These are phyloP conservation scores for Sinocyclocheilus anshuiensis DNA, from an alignment of 2,113 vertebrate species.

Conservation along the genomic window DNA sequence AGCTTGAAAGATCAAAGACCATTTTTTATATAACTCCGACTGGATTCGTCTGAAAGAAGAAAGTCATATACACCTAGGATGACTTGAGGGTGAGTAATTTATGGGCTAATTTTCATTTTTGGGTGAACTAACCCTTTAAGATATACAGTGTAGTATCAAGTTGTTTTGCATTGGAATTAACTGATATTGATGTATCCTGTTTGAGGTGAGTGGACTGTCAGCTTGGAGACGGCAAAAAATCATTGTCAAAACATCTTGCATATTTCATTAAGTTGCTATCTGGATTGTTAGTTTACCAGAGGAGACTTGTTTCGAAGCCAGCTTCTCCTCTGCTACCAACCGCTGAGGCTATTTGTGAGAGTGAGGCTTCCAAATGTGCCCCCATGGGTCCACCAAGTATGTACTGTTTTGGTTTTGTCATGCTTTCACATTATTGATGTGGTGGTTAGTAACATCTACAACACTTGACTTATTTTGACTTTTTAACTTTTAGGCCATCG, in stretches of 20 bases:
- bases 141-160: not conserved
- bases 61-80: no score
- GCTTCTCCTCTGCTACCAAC: slow-evolving; percentile 22
- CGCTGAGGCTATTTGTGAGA: slow-evolving; percentile 62
- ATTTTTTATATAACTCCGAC: no score
- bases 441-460: not conserved
- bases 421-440: not conserved
- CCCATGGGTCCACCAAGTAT: slow-evolving; percentile 45
- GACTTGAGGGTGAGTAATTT: no score
- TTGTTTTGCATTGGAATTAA: not conserved
- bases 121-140: not conserved
- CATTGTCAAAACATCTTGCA: not conserved
- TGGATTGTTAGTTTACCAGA: slow-evolving; percentile 46
- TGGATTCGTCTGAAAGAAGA: no score
- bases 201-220: not conserved
- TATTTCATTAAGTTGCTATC: not conserved
- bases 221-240: not conserved
- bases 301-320: slow-evolving; percentile 59
- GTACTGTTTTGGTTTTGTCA: slow-evolving; percentile 20
- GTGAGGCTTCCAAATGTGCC: slow-evolving; percentile 58
- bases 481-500: slow-evolving; percentile 72
- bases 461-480: not conserved
- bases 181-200: not conserved
- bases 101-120: no score
- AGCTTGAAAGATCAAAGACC: no score